phyloP scores from a whole-genome alignment of 2,113 vertebrate genomes.

The Menura novaehollandiae region DNA sequence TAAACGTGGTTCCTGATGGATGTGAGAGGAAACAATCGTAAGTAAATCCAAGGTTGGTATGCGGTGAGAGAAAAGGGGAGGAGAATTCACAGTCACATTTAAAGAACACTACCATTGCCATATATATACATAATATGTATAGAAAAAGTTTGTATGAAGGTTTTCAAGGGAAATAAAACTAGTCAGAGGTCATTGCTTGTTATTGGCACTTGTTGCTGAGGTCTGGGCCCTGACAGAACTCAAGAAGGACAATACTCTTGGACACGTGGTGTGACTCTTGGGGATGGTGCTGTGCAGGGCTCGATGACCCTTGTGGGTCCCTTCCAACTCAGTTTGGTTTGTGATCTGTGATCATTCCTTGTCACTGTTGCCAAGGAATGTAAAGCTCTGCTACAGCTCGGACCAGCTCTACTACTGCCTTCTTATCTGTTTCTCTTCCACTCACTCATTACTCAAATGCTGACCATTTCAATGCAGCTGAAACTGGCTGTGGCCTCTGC shows the following conservation, averaged over 20 bases:
- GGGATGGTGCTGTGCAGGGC: not conserved
- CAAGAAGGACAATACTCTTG: rapidly evolving
- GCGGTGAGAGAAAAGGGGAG: not conserved
- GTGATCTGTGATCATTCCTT: not conserved
- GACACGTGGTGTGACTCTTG: not conserved
- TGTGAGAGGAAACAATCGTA: not conserved
- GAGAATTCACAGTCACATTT: not conserved
- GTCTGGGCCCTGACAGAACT: not conserved
- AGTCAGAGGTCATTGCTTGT: not conserved
- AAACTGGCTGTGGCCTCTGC: not conserved
- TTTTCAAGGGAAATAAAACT: not conserved
- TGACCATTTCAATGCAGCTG: not conserved
- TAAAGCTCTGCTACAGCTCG: not conserved
- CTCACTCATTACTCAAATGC: not conserved
- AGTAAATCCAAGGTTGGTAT: not conserved
- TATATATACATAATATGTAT: not conserved
- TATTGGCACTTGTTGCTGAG: not conserved
- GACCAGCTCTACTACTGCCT: not conserved
- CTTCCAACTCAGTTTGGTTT: not conserved
- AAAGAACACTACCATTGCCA: not conserved
- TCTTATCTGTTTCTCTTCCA: not conserved
- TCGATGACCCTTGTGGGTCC: no score
- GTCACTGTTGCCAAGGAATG: not conserved
- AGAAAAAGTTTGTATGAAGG: not conserved
- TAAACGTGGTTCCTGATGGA: not conserved